These are phyloP conservation scores for Podilymbus podiceps DNA, from an alignment of 2,113 vertebrate genomes.

Conservation along the genomic window DNA sequence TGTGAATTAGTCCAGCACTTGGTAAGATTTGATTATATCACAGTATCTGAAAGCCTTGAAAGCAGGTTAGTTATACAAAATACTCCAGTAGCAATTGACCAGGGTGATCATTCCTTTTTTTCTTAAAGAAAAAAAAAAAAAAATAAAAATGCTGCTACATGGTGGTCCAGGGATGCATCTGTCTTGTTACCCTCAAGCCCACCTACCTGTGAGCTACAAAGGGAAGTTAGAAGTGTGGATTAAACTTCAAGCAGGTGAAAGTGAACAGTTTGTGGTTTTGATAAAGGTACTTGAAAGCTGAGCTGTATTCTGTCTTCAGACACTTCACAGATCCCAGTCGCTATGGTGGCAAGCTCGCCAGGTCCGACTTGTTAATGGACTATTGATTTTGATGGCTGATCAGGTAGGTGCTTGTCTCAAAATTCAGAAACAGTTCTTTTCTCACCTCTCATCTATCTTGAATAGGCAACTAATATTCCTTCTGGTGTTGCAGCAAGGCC, in stretches of 20 bases:
- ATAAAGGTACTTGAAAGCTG: background rate
- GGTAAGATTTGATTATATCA: constrained; percentile 81
- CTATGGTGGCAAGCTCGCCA: background rate
- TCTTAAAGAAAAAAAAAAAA: background rate
- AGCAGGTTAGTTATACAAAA: constrained; percentile 64
- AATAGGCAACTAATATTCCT: background rate
- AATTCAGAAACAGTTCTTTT: background rate
- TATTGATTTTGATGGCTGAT: background rate
- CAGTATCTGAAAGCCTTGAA: constrained; percentile 71
- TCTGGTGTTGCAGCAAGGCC: background rate
- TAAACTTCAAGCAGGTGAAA: background rate
- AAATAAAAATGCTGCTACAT: background rate
- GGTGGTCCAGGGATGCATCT: background rate
- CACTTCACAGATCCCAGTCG: background rate
- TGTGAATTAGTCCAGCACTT: constrained; percentile 84
- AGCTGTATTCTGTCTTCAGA: background rate
- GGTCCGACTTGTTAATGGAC: background rate
- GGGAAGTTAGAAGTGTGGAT: background rate
- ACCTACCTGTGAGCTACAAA: background rate
- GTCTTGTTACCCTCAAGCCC: background rate
- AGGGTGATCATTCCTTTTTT: background rate
- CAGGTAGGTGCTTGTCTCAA: background rate
- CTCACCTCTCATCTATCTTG: background rate
- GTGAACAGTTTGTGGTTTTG: background rate
- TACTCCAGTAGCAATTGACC: background rate